Conservation (phyloP, 2,797 vertebrate species). For the Acrocephalus scirpaceus region DNA sequence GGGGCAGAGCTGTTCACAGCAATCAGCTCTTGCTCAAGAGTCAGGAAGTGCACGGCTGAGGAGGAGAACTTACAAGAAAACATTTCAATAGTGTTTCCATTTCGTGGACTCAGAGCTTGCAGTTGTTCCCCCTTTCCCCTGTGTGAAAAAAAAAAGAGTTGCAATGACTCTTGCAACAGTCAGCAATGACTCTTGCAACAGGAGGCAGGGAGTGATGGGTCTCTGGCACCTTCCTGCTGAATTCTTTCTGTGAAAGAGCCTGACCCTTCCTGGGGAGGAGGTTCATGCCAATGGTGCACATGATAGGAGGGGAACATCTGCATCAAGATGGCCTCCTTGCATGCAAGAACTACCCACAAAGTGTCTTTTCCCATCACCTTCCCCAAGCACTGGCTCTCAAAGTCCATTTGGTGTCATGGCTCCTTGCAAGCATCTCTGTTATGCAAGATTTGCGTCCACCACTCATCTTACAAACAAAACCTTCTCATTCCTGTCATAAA, state of each 20-base stretch:
- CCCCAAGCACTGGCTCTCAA: neutral
- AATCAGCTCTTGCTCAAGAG: conserved; percentile 19
- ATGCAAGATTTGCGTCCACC: neutral
- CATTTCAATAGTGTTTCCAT: neutral
- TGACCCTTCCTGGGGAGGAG: neutral
- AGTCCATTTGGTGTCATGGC: fast-evolving
- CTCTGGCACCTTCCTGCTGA: conserved; percentile 15
- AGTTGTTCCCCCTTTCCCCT: neutral
- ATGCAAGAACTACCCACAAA: neutral
- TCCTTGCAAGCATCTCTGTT: neutral
- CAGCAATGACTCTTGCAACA: neutral
- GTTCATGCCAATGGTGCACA: neutral
- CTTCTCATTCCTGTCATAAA: neutral
- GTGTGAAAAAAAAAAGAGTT: neutral
- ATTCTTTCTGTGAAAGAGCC: neutral
- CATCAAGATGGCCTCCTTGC: neutral
- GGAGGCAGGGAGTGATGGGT: neutral
- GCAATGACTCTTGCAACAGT: neutral
- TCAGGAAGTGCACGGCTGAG: neutral
- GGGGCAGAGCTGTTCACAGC: neutral
- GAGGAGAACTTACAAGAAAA: neutral
- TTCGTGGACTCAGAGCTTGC: neutral
- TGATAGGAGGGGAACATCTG: neutral
- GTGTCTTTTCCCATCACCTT: neutral
- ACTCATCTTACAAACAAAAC: neutral